Percentiles rank a stretch among this genome's conserved stretches.
These are phyloP conservation scores for Pogonophryne albipinna DNA, from an alignment of 2,797 vertebrate genomes.

Conservation along the genomic window DNA sequence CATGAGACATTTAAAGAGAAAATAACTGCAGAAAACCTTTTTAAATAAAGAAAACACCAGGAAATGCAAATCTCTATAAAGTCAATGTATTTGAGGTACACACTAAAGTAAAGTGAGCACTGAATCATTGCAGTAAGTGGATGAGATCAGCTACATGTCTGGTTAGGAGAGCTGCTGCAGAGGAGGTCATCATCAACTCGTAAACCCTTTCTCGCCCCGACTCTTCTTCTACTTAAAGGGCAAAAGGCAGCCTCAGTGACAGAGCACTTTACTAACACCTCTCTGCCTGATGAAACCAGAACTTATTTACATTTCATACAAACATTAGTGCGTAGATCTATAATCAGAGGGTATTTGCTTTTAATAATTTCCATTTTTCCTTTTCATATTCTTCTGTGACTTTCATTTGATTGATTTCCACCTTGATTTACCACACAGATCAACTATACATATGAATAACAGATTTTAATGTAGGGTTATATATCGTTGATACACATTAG, in stretches of 20 bases:
- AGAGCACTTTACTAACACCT: not conserved
- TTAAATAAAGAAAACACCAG: not conserved
- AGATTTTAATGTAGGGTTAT: too few relatives aligned
- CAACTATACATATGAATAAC: too few relatives aligned
- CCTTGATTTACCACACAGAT: too few relatives aligned
- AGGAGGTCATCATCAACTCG: not conserved
- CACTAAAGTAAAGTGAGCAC: not conserved
- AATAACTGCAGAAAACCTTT: not conserved
- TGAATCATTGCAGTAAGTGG: not conserved
- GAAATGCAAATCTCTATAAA: too few relatives aligned
- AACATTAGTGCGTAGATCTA: too few relatives aligned
- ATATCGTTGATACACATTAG: too few relatives aligned
- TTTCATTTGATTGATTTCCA: not conserved
- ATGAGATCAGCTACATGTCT: too few relatives aligned
- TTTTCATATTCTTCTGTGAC: not conserved
- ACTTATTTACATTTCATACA: not conserved
- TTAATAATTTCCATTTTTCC: not conserved
- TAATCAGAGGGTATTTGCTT: not conserved
- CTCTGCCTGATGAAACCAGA: not conserved
- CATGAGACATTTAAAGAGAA: not conserved
- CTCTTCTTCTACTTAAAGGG: too few relatives aligned
- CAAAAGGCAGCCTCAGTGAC: constrained; percentile 1
- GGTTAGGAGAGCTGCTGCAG: constrained; percentile 35
- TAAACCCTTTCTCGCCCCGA: constrained; percentile 7
- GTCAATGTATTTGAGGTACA: not conserved